Conservation (phyloP, 2,797 vertebrate genomes). For the Tolypeutes matacus region DNA sequence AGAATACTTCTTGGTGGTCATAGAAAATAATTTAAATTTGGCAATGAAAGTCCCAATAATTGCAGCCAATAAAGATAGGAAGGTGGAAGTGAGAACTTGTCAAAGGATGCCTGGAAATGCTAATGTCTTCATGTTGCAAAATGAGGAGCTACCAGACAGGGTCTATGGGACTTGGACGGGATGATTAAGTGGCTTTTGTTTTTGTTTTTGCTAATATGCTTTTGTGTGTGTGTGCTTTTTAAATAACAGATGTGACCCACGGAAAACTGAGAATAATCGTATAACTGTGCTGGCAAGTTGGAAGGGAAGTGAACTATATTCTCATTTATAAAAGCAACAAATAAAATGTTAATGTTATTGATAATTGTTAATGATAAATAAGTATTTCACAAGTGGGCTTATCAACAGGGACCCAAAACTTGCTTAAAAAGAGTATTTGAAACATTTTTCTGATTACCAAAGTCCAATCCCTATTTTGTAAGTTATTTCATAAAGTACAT, state of each 20-base stretch:
- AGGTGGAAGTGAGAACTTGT: fast-evolving
- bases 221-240: background rate
- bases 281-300: background rate
- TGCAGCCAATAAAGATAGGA: fast-evolving
- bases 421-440: background rate
- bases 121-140: background rate
- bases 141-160: background rate
- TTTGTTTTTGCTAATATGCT: background rate
- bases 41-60: background rate
- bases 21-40: background rate
- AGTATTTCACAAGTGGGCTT: slow-evolving; percentile 8
- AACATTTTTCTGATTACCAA: background rate
- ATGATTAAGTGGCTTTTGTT: background rate
- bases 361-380: background rate
- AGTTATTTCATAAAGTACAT: background rate
- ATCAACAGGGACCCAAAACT: background rate
- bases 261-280: background rate
- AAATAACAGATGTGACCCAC: background rate
- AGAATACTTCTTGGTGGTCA: background rate
- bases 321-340: slow-evolving; percentile 18
- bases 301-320: background rate
- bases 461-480: background rate
- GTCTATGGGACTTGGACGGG: background rate
- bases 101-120: fast-evolving
- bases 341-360: background rate